Evolutionary conservation across 1,140 invertebrate genomes (phyloP).

Genomic region (Vanessa tameamea): DNA sequence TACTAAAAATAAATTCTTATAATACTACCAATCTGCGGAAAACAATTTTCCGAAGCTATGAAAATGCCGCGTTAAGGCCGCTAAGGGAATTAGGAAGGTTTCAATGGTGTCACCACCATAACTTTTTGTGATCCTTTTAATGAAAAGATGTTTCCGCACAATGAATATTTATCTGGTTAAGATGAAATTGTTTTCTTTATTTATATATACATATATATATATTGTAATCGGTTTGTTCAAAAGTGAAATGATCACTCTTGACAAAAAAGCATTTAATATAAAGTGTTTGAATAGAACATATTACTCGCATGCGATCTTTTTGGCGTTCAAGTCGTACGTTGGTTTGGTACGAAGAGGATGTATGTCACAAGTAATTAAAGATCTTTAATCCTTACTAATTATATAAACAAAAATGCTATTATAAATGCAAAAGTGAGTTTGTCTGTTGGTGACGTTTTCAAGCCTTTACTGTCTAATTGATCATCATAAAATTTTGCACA

Average conservation of each 20-base stretch:
- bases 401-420: no score
- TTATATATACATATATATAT: background rate
- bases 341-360: no score
- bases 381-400: no score
- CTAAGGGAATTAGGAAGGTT: constrained; percentile 16
- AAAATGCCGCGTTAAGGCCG: constrained; percentile 14
- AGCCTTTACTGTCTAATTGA: no score
- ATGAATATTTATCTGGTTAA: constrained; percentile 5
- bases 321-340: no score
- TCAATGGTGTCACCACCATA: constrained; percentile 12
- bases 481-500: no score
- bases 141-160: constrained; percentile 19
- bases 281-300: no score
- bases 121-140: constrained; percentile 17
- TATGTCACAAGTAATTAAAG: no score
- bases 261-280: background rate
- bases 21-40: constrained; percentile 6
- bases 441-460: no score
- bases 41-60: constrained; percentile 21
- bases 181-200: background rate
- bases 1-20: background rate
- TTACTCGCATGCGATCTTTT: no score
- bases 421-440: no score
- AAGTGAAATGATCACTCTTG: no score
- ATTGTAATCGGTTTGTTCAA: background rate